phyloP scores from a whole-genome alignment of 2,888 invertebrate species.

The Drosophila leonis region DNA sequence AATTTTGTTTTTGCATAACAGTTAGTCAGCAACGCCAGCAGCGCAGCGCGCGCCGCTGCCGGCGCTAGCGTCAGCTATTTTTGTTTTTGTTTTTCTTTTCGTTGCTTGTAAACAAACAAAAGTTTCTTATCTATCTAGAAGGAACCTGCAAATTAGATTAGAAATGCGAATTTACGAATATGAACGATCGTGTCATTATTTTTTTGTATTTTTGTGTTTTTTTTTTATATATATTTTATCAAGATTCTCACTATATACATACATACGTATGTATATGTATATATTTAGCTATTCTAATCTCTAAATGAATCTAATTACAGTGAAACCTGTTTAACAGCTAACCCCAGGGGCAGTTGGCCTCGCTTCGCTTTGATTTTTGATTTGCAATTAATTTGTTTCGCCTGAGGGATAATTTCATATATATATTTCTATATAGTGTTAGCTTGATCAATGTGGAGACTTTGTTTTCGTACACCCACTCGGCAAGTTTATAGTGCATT shows the following conservation, averaged over 20 bases:
- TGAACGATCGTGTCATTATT: conserved; percentile 33
- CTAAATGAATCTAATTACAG: conserved; percentile 59
- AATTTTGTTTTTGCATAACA: conserved; percentile 46
- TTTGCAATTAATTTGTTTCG: conserved; percentile 33
- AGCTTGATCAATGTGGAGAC: conserved; percentile 13
- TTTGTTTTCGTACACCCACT: conserved; percentile 4
- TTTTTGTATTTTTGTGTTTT: conserved; percentile 20
- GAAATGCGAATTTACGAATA: conserved; percentile 20
- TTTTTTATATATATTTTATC: conserved; percentile 36
- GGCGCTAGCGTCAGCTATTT: conserved; percentile 24
- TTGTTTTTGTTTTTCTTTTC: conserved; percentile 3
- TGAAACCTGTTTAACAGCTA: conserved; percentile 58
- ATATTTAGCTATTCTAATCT: conserved; percentile 54
- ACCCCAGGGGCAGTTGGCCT: conserved; percentile 41
- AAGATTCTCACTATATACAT: conserved; percentile 22
- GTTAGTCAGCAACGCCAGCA: conserved; percentile 44
- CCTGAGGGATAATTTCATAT: conserved; percentile 8
- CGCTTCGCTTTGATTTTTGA: conserved; percentile 22
- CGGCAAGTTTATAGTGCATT: conserved; percentile 5
- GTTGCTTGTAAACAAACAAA: conserved; percentile 57
- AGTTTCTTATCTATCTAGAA: conserved; percentile 31
- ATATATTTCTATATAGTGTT: background rate
- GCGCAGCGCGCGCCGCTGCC: conserved; percentile 20
- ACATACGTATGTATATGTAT: background rate
- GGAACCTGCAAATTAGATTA: conserved; percentile 24